A percentile compares a stretch with the other conserved stretches of the same genome.
phyloP scores from a whole-genome alignment of 2,888 invertebrate genomes.

The Scaptomyza caliginosa region DNA sequence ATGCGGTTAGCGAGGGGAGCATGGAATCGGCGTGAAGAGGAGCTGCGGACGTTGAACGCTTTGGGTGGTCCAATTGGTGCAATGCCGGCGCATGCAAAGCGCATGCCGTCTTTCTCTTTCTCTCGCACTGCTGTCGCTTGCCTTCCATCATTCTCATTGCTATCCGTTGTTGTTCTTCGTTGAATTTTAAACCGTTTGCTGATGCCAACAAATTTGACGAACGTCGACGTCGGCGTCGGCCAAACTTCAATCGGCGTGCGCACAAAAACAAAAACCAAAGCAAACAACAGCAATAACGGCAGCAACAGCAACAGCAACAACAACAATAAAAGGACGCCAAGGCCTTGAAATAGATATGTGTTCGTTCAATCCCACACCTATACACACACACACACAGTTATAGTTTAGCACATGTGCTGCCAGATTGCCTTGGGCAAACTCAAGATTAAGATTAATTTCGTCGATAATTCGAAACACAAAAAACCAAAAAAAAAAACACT shows the following conservation, averaged over 20 bases:
- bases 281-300: constrained; percentile 42
- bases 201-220: constrained; percentile 79
- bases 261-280: constrained; percentile 53
- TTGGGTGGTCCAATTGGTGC: constrained; percentile 72
- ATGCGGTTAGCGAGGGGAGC: constrained; percentile 57
- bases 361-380: constrained; percentile 22
- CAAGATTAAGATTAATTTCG: constrained; percentile 76
- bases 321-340: constrained; percentile 65
- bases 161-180: constrained; percentile 28
- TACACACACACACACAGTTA: constrained; percentile 17
- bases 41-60: constrained; percentile 22
- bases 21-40: background rate
- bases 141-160: constrained; percentile 37
- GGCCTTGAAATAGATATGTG: constrained; percentile 65
- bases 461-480: constrained; percentile 61
- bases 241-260: constrained; percentile 79
- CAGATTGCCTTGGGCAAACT: constrained; percentile 58
- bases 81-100: constrained; percentile 58
- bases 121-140: constrained; percentile 22
- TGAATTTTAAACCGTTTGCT: constrained; percentile 69
- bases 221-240: constrained; percentile 75
- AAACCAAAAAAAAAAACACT: constrained; percentile 38
- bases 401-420: constrained; percentile 72
- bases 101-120: constrained; percentile 41
- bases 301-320: constrained; percentile 36